phyloP scores from a whole-genome alignment of 1,140 invertebrate species.

The Venustaconcha ellipsiformis region DNA sequence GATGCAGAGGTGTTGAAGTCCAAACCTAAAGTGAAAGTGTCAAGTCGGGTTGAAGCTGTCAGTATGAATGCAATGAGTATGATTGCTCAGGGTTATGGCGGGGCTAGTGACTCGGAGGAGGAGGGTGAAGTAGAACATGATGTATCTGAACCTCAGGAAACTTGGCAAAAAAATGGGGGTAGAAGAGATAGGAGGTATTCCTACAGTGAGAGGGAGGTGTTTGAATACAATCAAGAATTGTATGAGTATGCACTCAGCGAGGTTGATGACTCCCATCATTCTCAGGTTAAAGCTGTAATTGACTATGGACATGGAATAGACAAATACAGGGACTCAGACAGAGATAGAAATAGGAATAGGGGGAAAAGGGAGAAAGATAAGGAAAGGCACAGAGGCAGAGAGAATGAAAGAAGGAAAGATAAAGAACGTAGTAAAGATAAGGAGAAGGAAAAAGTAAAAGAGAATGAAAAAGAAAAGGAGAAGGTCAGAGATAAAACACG shows the following conservation, averaged over 20 bases:
- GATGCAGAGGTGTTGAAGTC: neutral
- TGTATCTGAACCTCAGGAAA: too few relatives aligned
- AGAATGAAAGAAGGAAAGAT: conserved; percentile 35
- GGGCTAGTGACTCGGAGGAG: conserved; percentile 58
- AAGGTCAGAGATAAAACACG: conserved; percentile 17
- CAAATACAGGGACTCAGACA: too few relatives aligned
- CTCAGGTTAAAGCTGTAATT: neutral
- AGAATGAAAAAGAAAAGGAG: conserved; percentile 12
- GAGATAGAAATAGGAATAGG: conserved; percentile 33
- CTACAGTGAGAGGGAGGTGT: conserved; percentile 19
- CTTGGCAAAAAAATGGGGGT: too few relatives aligned
- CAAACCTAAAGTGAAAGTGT: conserved; percentile 17
- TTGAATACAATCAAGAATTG: conserved; percentile 29
- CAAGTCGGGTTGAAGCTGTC: conserved; percentile 22
- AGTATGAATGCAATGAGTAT: conserved; percentile 60
- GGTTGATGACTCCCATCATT: neutral
- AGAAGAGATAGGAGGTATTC: too few relatives aligned
- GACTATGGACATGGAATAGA: neutral
- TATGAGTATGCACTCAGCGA: conserved; percentile 29
- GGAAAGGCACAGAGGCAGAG: conserved; percentile 41
- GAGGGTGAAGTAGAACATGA: conserved; percentile 66
- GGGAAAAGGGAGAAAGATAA: conserved; percentile 23
- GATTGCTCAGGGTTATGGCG: conserved; percentile 63
- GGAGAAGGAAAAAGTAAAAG: conserved; percentile 26
- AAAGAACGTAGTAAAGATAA: conserved; percentile 67